phyloP scores from a whole-genome alignment of 2,113 vertebrate genomes.

The Fregata magnificens region DNA sequence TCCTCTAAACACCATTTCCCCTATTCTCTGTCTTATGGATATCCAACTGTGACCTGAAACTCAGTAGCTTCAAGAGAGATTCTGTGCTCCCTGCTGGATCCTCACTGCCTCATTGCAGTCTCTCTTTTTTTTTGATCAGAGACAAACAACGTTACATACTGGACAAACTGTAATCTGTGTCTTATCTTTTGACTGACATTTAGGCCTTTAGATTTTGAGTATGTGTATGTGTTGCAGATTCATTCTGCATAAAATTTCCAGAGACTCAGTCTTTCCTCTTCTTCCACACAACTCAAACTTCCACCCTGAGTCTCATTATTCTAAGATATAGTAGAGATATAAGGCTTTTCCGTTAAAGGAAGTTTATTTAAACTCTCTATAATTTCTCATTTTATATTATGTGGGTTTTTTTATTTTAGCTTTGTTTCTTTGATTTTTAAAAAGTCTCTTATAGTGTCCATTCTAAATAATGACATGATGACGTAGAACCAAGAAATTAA shows the following conservation, averaged over 20 bases:
- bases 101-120: neutral
- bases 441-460: neutral
- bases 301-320: neutral
- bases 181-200: neutral
- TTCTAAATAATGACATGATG: neutral
- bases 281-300: neutral
- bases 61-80: neutral
- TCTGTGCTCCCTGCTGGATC: neutral
- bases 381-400: neutral
- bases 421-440: neutral
- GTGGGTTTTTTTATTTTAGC: neutral
- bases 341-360: neutral
- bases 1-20: neutral
- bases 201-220: neutral
- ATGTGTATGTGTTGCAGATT: neutral
- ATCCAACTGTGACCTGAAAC: neutral
- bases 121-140: neutral
- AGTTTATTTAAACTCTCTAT: neutral
- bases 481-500: neutral
- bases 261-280: neutral
- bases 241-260: neutral
- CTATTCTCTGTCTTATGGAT: neutral
- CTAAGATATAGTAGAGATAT: neutral
- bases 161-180: neutral
- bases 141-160: accelerated